phyloP scores from a whole-genome alignment of 2,797 vertebrate species.

The Jordanella pulchra region DNA sequence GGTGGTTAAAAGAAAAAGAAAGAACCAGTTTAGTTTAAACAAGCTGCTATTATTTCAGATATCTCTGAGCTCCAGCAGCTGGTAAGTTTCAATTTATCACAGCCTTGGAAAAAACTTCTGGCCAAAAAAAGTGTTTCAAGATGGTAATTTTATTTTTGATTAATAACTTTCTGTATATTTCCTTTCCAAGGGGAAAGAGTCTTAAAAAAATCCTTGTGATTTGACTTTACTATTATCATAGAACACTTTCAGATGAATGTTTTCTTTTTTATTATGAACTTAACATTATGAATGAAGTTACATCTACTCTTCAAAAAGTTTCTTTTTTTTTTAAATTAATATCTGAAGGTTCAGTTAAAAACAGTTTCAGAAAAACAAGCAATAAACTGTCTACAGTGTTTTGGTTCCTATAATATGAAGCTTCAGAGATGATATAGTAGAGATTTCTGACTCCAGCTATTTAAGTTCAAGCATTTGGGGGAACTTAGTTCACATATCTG shows the following conservation, averaged over 20 bases:
- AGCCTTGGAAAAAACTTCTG: neutral
- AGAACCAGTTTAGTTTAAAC: neutral
- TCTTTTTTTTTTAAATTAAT: too few relatives aligned
- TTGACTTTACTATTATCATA: neutral
- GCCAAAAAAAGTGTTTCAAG: neutral
- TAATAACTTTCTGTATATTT: neutral
- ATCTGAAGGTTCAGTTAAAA: too few relatives aligned
- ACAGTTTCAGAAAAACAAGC: too few relatives aligned
- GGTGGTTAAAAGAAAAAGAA: neutral
- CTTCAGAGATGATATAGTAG: too few relatives aligned
- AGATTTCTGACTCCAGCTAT: neutral
- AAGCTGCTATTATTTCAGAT: neutral
- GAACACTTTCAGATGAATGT: neutral
- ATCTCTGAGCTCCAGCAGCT: neutral
- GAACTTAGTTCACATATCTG: neutral
- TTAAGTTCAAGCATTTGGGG: neutral
- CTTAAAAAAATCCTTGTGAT: neutral
- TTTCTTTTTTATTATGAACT: too few relatives aligned
- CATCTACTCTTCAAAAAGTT: too few relatives aligned
- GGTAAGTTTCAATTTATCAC: neutral
- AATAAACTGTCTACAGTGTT: too few relatives aligned
- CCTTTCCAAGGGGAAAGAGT: neutral
- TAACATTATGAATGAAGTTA: too few relatives aligned
- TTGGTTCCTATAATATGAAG: too few relatives aligned
- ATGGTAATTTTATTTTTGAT: neutral